phyloP scores from a whole-genome alignment of 2,797 vertebrate species.

The Mormyrops attenuatus region DNA sequence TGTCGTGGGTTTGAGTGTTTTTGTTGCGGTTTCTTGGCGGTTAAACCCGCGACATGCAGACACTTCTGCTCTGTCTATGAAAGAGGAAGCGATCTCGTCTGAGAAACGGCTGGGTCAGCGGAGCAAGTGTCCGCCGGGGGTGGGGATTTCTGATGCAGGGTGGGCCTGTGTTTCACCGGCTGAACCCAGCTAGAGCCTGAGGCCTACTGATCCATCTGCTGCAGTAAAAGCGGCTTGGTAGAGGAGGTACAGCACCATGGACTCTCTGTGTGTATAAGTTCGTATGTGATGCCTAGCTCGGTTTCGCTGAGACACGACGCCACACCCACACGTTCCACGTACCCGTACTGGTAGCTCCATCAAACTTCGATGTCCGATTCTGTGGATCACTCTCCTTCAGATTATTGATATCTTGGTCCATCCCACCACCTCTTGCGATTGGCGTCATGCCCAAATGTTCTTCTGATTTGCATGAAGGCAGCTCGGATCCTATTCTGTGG shows the following conservation, averaged over 20 bases:
- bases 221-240: not conserved
- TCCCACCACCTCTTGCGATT: not conserved
- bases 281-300: not conserved
- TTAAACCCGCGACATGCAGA: not conserved
- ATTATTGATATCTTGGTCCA: not conserved
- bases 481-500: not conserved
- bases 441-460: not conserved
- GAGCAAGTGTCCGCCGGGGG: not conserved
- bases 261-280: not conserved
- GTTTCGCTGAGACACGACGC: not conserved
- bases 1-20: not conserved
- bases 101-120: not conserved
- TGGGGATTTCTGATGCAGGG: not conserved
- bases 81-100: not conserved
- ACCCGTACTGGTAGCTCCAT: not conserved
- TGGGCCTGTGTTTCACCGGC: not conserved
- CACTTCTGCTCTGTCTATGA: not conserved
- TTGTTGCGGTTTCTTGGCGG: not conserved
- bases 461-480: not conserved
- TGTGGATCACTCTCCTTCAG: not conserved
- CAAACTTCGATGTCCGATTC: not conserved
- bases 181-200: not conserved
- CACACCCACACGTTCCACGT: not conserved
- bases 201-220: not conserved
- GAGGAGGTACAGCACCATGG: not conserved